Conservation (phyloP, 2,797 vertebrate species). For the Thripadectes ignobilis region DNA sequence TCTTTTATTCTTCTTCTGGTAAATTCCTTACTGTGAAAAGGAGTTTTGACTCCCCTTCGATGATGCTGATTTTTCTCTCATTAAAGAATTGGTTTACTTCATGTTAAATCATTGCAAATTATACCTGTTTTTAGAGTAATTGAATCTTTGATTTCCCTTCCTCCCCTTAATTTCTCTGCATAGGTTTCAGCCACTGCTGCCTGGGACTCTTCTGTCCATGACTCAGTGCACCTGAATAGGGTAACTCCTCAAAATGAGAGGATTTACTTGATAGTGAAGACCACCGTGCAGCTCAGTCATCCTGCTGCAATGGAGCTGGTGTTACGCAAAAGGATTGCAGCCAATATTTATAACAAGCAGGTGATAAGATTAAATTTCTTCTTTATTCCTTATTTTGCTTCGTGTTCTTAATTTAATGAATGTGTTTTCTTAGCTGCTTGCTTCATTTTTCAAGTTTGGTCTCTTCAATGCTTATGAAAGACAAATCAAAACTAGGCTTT, state of each 20-base stretch:
- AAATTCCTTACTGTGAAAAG: not conserved
- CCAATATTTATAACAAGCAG: constrained; percentile 99
- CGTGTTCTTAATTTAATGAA: not conserved
- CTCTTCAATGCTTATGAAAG: not conserved
- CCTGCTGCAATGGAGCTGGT: constrained; percentile 95
- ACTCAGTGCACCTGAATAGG: constrained; percentile 93
- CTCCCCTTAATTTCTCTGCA: not conserved
- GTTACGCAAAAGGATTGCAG: constrained; percentile 92
- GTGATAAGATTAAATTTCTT: constrained; percentile 62
- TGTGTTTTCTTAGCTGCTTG: not conserved
- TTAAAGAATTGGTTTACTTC: not conserved
- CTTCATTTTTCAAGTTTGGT: not conserved
- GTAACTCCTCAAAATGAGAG: constrained; percentile 92
- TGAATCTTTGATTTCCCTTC: not conserved
- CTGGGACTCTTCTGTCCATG: constrained; percentile 98
- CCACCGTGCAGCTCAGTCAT: constrained; percentile 95
- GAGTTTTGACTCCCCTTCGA: not conserved
- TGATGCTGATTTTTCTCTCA: not conserved
- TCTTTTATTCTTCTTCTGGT: not conserved
- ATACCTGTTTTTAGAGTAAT: not conserved
- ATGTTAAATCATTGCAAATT: not conserved
- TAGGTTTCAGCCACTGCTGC: constrained; percentile 92
- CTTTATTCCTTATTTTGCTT: not conserved
- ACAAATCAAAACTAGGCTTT: not conserved
- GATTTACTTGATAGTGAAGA: constrained; percentile 94